These are phyloP conservation scores for Lethrus apterus DNA, from an alignment of 1,140 invertebrate species.

Conservation along the genomic window DNA sequence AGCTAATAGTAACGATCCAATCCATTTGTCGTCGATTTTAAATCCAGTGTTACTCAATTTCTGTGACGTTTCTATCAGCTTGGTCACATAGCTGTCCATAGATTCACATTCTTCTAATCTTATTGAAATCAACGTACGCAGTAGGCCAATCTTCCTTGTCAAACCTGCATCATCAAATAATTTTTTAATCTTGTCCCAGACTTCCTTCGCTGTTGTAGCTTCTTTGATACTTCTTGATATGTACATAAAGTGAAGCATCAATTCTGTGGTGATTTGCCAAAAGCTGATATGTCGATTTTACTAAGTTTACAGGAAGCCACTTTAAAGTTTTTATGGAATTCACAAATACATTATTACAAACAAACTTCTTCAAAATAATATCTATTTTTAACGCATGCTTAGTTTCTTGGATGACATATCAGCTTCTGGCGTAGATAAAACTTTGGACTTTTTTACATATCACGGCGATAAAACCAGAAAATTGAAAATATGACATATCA, in stretches of 20 bases:
- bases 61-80: slow-evolving; percentile 19
- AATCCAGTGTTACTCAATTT: slow-evolving; percentile 21
- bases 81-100: slow-evolving; percentile 19
- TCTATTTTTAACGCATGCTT: no score
- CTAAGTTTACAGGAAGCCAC: no score
- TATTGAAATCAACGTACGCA: slow-evolving; percentile 19
- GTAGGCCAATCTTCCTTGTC: slow-evolving; percentile 11
- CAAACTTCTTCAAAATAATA: no score
- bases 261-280: no score
- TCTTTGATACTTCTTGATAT: slow-evolving; percentile 18
- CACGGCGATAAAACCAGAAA: no score
- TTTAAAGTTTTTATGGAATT: no score
- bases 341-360: no score
- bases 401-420: no score
- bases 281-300: no score
- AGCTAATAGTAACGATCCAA: slow-evolving; percentile 31
- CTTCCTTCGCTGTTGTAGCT: slow-evolving; percentile 1
- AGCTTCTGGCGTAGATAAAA: no score
- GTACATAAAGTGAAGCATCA: slow-evolving; percentile 14
- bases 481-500: no score
- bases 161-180: slow-evolving; percentile 18
- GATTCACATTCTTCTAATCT: slow-evolving; percentile 21
- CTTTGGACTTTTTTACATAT: no score
- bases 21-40: slow-evolving; percentile 24
- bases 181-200: slow-evolving; percentile 12